phyloP scores from a whole-genome alignment of 2,888 invertebrate species.

The Chalcis sispes region DNA sequence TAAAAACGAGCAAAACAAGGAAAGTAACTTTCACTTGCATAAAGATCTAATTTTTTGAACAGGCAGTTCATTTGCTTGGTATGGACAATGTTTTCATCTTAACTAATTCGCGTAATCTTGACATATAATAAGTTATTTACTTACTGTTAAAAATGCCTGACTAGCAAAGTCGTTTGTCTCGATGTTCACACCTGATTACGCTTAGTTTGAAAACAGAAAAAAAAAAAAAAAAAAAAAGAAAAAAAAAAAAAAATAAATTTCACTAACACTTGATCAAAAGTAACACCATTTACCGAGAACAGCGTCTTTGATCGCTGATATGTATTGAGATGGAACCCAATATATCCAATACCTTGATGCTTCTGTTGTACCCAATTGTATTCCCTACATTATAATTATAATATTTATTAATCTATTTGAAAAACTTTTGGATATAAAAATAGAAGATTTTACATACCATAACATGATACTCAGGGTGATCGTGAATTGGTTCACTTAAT shows the following conservation, averaged over 20 bases:
- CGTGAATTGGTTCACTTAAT: slow-evolving; percentile 88
- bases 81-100: slow-evolving; percentile 36
- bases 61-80: slow-evolving; percentile 40
- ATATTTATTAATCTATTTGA: slow-evolving; percentile 12
- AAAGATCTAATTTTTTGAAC: slow-evolving; percentile 47
- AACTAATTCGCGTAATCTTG: slow-evolving; percentile 58
- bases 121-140: slow-evolving; percentile 69
- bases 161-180: slow-evolving; percentile 72
- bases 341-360: slow-evolving; percentile 95
- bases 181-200: slow-evolving; percentile 69
- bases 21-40: slow-evolving; percentile 35
- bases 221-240: slow-evolving; percentile 57
- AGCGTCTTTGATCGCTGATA: slow-evolving; percentile 93
- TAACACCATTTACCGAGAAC: slow-evolving; percentile 92
- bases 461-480: slow-evolving; percentile 93
- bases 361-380: slow-evolving; percentile 94
- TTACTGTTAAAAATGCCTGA: slow-evolving; percentile 71
- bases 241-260: slow-evolving; percentile 42
- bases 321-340: slow-evolving; percentile 95
- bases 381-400: slow-evolving; percentile 79
- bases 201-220: slow-evolving; percentile 63
- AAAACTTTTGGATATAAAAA: no score
- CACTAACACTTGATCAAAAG: slow-evolving; percentile 78
- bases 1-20: slow-evolving; percentile 34
- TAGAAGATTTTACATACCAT: slow-evolving; percentile 85